Evolutionary conservation across 2,797 vertebrate species (phyloP).

Genomic region (Columba guinea): DNA sequence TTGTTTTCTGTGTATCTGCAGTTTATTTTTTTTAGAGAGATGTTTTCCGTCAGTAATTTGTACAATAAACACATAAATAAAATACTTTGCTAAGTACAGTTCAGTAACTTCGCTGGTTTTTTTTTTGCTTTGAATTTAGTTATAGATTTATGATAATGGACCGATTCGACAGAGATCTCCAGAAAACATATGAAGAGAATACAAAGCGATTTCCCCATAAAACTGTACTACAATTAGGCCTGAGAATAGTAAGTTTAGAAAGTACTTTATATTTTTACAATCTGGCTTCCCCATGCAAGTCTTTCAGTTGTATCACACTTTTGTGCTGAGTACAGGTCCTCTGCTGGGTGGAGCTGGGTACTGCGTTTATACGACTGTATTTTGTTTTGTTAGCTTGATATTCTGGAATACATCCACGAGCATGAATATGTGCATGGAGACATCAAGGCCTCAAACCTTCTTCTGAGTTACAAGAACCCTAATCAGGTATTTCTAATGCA

Average conservation of each 20-base stretch:
- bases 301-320: neutral
- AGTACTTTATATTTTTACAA: neutral
- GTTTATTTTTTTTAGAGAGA: neutral
- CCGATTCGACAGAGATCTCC: conserved; percentile 91
- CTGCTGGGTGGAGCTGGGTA: conserved; percentile 71
- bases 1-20: neutral
- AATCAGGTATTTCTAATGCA: conserved; percentile 84
- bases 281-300: neutral
- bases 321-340: conserved; percentile 52
- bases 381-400: conserved; percentile 84
- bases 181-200: conserved; percentile 91
- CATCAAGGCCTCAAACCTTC: conserved; percentile 95
- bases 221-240: conserved; percentile 90
- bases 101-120: neutral
- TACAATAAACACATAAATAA: neutral
- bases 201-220: conserved; percentile 86
- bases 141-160: conserved; percentile 99
- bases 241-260: conserved; percentile 87
- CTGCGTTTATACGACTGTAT: conserved; percentile 58
- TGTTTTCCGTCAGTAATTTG: neutral
- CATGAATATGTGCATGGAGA: conserved; percentile 97
- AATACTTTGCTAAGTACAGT: neutral
- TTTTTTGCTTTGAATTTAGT: conserved; percentile 52
- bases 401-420: conserved; percentile 92
- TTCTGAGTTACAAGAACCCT: conserved; percentile 87